Conservation (phyloP, 2,797 vertebrate species). For the Eptatretus atami region DNA sequence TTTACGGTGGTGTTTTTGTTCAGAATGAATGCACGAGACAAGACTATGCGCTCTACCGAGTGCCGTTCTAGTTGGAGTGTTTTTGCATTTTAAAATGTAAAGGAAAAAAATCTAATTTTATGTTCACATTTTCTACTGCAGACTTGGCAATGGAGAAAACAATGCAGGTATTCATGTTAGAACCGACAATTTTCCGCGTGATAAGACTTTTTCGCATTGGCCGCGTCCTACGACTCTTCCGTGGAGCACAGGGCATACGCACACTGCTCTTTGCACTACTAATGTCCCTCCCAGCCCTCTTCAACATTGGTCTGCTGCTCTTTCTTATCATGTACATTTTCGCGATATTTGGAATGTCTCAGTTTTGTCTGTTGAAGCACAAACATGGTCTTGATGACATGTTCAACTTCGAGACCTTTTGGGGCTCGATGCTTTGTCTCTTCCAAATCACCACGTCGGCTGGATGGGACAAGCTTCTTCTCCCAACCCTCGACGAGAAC, state of each 20-base stretch:
- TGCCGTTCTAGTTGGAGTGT: too few relatives aligned
- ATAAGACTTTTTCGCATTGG: background rate
- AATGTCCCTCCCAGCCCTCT: slow-evolving; percentile 1
- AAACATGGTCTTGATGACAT: background rate
- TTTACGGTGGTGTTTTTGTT: too few relatives aligned
- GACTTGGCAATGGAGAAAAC: slow-evolving; percentile 4
- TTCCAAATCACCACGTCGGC: slow-evolving; percentile 3
- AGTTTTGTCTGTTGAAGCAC: background rate
- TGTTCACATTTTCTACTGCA: background rate
- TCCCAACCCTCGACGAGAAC: background rate
- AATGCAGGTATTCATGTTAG: background rate
- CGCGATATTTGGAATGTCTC: background rate
- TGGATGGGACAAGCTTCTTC: slow-evolving; percentile 2
- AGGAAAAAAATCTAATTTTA: too few relatives aligned
- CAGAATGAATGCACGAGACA: too few relatives aligned
- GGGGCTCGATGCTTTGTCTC: slow-evolving; percentile 2
- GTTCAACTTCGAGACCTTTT: slow-evolving; percentile 3
- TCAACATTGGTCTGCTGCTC: slow-evolving; percentile 3
- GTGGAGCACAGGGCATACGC: slow-evolving; percentile 2
- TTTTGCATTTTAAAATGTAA: too few relatives aligned
- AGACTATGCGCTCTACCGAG: too few relatives aligned
- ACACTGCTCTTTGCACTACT: slow-evolving; percentile 2
- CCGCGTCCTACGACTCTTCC: slow-evolving; percentile 1
- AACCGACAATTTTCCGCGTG: slow-evolving; percentile 1
- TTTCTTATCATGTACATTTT: slow-evolving; percentile 1